Evolutionary conservation across 2,113 vertebrate genomes (phyloP).

Genomic region (Edolisoma coerulescens): DNA sequence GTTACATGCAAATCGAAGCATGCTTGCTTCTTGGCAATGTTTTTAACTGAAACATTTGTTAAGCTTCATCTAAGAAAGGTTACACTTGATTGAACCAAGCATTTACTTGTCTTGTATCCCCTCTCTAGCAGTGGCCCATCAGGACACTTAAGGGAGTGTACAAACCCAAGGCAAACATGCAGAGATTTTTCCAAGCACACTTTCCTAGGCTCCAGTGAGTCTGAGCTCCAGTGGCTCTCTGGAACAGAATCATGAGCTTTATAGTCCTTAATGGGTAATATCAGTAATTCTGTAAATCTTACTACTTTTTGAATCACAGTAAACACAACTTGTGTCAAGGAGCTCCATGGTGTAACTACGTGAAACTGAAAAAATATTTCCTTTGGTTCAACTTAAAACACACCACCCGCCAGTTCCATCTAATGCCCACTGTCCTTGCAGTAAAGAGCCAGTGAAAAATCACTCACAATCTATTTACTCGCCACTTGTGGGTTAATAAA

Average conservation of each 20-base stretch:
- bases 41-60: background rate
- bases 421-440: background rate
- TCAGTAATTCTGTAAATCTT: background rate
- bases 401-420: background rate
- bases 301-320: fast-evolving
- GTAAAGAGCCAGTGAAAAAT: background rate
- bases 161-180: background rate
- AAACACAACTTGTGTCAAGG: background rate
- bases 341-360: background rate
- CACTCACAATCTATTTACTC: background rate
- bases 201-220: background rate
- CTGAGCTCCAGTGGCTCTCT: background rate
- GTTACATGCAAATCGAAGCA: background rate
- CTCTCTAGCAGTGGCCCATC: background rate
- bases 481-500: background rate
- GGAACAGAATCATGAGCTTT: background rate
- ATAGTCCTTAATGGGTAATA: background rate
- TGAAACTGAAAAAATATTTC: background rate
- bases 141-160: background rate
- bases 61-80: background rate
- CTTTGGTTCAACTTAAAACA: background rate
- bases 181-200: background rate
- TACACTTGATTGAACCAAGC: background rate
- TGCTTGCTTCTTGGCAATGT: background rate
- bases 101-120: background rate